Evolutionary conservation across 1,140 invertebrate species (phyloP), one percentile per base, ranked within the genome.

Genomic region (Drosophila burlai): DNA sequence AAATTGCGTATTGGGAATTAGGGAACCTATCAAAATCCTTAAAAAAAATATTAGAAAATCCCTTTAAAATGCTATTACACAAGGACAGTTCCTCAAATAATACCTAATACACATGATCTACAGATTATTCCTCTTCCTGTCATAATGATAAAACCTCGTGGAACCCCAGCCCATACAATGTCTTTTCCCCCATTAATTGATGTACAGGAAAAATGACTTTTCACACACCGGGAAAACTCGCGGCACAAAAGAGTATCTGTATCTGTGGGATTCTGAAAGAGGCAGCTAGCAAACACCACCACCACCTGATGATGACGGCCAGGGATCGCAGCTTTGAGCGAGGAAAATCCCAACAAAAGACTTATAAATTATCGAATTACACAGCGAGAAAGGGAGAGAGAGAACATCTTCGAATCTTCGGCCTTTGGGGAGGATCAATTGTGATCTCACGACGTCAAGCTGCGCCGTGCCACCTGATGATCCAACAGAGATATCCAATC

Each of bases 381-480:
- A 47, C 42, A 38, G 18, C 49, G n/a, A 52, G 49, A 31, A 47
- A 24, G 21, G 45, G 49, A 54, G 29, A 16, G 13, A 16, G 1
- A 3, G 18, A 38, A 38, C 15, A 16, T 24, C 3, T 55, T 8
- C 3, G 52, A 5, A 16, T 54, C 52, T 29, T n/a, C 4, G 34
- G 52, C 34, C n/a, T 55, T 80, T 78, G 60, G 73, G 77, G 84
- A 89, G 84, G 85, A 90, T 90, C 66, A 71, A 83, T 87, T 87
- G 84, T 89, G 54, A 69, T 67, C 58, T 64, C 80, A 86, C 71
- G 80, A 84, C 84, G 81, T 87, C 84, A 80, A 87, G 84, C 83
- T 45, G 83, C 24, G 49, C 65, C 67, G 49, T 72, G 65, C 71
- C 82, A 55, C 52, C 52, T 55, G 52, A 55, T 89, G 83, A 87